Conservation (phyloP, 2,113 vertebrate species). For the Gasterosteus aculeatus region DNA sequence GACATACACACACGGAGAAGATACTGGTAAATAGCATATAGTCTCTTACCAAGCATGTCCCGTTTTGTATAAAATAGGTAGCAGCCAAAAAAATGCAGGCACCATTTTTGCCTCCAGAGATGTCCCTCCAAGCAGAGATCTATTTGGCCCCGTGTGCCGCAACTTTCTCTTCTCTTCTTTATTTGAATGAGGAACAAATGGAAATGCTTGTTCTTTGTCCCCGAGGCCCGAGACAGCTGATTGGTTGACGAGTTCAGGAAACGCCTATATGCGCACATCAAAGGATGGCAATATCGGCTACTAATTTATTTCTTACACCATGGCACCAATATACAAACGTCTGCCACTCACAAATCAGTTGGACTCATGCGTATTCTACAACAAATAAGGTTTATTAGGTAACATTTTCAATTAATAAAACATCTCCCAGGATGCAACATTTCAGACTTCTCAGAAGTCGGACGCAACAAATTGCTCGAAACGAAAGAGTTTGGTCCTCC, state of each 20-base stretch:
- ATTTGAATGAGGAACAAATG: slow-evolving; percentile 80
- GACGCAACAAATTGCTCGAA: neutral
- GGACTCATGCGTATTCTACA: slow-evolving; percentile 14
- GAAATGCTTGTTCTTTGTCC: slow-evolving; percentile 81
- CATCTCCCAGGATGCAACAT: neutral
- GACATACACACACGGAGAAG: neutral
- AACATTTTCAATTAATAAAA: slow-evolving; percentile 9
- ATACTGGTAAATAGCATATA: neutral
- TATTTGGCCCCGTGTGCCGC: slow-evolving; percentile 11
- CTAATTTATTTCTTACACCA: slow-evolving; percentile 56
- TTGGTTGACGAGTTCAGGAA: slow-evolving; percentile 73
- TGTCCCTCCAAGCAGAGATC: slow-evolving; percentile 3
- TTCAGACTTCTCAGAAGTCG: slow-evolving; percentile 25
- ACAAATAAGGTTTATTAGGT: slow-evolving; percentile 71
- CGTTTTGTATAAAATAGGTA: slow-evolving; percentile 69
- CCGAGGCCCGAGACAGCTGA: slow-evolving; percentile 55
- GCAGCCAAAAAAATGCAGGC: slow-evolving; percentile 69
- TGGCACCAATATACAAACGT: slow-evolving; percentile 63
- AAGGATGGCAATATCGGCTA: slow-evolving; percentile 56
- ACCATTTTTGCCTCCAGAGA: slow-evolving; percentile 50
- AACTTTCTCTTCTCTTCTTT: slow-evolving; percentile 64
- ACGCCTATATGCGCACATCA: slow-evolving; percentile 81
- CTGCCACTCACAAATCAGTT: neutral
- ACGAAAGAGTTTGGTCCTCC: neutral
- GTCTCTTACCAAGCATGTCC: slow-evolving; percentile 87